Evolutionary conservation across 2,113 vertebrate genomes (phyloP).

Genomic region (Loxodonta africana): DNA sequence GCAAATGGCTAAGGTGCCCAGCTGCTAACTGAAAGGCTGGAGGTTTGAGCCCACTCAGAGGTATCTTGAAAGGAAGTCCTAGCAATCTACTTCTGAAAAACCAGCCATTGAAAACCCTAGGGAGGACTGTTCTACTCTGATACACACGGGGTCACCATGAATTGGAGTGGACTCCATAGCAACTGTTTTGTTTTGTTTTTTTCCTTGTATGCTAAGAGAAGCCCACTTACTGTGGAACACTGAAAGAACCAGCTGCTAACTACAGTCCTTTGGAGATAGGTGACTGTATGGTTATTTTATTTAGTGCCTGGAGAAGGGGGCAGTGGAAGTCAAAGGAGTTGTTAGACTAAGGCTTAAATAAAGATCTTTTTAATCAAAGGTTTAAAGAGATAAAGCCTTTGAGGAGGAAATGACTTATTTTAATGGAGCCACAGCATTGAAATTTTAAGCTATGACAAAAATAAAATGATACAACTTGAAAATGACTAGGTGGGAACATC

Average conservation of each 20-base stretch:
- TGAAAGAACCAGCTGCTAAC: neutral
- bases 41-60: too few species aligned
- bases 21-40: too few species aligned
- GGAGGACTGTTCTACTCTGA: too few species aligned
- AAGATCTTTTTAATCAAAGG: constrained; percentile 48
- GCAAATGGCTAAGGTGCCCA: too few species aligned
- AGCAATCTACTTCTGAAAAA: too few species aligned
- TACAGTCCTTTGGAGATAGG: constrained; percentile 25
- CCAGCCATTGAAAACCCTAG: too few species aligned
- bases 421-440: neutral
- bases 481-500: neutral
- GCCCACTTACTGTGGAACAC: neutral
- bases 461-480: constrained; percentile 44
- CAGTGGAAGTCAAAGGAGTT: neutral
- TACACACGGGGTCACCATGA: too few species aligned
- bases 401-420: constrained; percentile 51
- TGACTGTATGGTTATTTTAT: constrained; percentile 6
- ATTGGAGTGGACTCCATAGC: too few species aligned
- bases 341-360: constrained; percentile 54
- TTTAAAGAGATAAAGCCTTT: constrained; percentile 38
- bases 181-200: neutral
- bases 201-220: constrained; percentile 64
- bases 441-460: constrained; percentile 17
- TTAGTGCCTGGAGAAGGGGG: neutral
- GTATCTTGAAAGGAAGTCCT: too few species aligned